Percentiles rank a stretch among this genome's conserved stretches.
These are phyloP conservation scores for Gymnothorax reevesii DNA, from an alignment of 2,797 vertebrate species.

Conservation along the genomic window DNA sequence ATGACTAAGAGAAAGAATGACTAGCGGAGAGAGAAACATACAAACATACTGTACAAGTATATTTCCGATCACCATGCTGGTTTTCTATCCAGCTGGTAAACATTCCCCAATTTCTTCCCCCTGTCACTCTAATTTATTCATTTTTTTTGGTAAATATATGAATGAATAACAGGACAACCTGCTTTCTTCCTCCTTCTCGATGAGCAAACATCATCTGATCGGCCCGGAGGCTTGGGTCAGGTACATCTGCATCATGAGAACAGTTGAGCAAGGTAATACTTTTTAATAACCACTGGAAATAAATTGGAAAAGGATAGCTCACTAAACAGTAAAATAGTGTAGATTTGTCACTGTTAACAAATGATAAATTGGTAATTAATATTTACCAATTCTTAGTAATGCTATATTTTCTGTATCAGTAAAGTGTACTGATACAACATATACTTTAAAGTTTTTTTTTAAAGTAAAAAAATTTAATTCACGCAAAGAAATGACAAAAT, in stretches of 20 bases:
- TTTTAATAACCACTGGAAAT: too few species aligned
- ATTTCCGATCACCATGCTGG: background rate
- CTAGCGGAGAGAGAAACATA: background rate
- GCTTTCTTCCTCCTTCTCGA: background rate
- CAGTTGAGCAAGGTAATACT: background rate
- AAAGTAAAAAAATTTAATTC: too few species aligned
- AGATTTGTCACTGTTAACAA: too few species aligned
- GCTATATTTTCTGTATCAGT: too few species aligned
- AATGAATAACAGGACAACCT: conserved; percentile 1
- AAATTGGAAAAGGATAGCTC: too few species aligned
- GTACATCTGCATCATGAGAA: background rate
- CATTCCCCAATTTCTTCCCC: background rate
- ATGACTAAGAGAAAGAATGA: conserved; percentile 5
- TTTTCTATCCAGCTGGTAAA: background rate
- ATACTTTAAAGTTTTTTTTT: too few species aligned
- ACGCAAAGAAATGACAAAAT: too few species aligned
- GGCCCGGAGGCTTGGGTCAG: background rate
- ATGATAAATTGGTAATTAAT: too few species aligned
- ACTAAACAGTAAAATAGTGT: too few species aligned
- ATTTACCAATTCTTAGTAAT: too few species aligned
- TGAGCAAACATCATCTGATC: background rate
- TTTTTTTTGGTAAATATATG: background rate
- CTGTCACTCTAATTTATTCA: background rate
- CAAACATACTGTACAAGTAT: background rate
- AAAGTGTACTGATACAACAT: too few species aligned